phyloP scores from a whole-genome alignment of 2,888 invertebrate species.

The Meloe dianella region DNA sequence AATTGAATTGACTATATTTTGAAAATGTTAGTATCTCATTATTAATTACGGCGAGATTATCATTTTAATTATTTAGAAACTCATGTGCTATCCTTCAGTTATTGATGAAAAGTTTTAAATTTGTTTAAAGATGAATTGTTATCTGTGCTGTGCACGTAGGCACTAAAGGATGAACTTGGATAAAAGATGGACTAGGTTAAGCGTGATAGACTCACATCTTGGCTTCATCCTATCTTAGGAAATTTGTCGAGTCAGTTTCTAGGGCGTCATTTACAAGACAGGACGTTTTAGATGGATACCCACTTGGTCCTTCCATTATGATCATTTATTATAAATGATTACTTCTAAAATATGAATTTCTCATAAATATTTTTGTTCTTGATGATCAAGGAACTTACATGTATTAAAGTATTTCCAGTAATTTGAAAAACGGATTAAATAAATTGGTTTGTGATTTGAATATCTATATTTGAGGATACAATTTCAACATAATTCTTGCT shows the following conservation, averaged over 20 bases:
- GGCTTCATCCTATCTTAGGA: conserved; percentile 39
- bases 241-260: conserved; percentile 45
- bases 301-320: conserved; percentile 33
- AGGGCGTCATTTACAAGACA: conserved; percentile 36
- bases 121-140: conserved; percentile 33
- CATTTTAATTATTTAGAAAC: background rate
- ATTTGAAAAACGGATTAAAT: background rate
- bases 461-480: background rate
- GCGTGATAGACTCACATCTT: conserved; percentile 46
- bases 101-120: conserved; percentile 21
- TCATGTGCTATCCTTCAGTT: background rate
- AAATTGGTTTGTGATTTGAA: background rate
- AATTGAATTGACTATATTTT: background rate
- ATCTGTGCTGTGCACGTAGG: conserved; percentile 34
- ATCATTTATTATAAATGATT: conserved; percentile 31
- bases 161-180: conserved; percentile 35
- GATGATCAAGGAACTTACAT: background rate
- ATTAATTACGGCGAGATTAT: conserved; percentile 15
- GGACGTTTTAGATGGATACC: conserved; percentile 37
- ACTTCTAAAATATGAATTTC: conserved; percentile 17
- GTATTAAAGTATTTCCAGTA: background rate
- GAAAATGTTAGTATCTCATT: conserved; percentile 13
- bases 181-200: conserved; percentile 44
- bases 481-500: background rate
- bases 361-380: background rate